Evolutionary conservation across 2,888 invertebrate species (phyloP), one percentile per base, ranked within the genome.

Genomic region (Sycophila texana): DNA sequence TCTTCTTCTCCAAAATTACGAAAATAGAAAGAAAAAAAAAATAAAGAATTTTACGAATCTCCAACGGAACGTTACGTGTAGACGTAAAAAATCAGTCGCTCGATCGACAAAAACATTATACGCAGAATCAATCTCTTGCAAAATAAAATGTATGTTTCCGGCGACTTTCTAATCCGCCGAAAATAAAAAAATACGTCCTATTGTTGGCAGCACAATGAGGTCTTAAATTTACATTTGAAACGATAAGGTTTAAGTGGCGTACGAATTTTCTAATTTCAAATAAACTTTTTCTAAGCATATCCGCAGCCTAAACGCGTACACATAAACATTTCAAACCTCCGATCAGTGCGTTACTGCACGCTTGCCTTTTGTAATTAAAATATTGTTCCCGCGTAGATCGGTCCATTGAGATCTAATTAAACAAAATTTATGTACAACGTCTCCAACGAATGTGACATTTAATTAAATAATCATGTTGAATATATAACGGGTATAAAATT

Each of bases 221-320:
- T n/a, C 47, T 65, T 65, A 65, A 12, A 49, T 47, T 49, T 49
- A 49, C 18, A 20, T 18, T 49, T 57, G 18, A 20, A 39, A 61
- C 16, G 61, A 61, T 14, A 16, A 16, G 22, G 30, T n/a, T 63
- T 7, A 60, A 60, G 13, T 7, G 14, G 7, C 1, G 47, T 16
- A 26, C 30, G 13, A 72, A 73, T 78, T 73, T 78, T 78, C 74
- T 78, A 78, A 78, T 78, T 74, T 78, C 68, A 74, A 78, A 74
- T 58, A 63, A 55, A 74, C 26, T 74, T 74, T 72, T 74, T 76
- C 61, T 74, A 55, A 57, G 18, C 68, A 49, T 22, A 58, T 79
- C n/a, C 20, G 51, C 71, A 57, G 57, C 63, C 65, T 77, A 65
- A 39, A 72, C 30, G 13, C 22, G 10, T 39, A 49, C 26, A 26